These are phyloP conservation scores for Ammospiza maritima DNA, from an alignment of 2,797 vertebrate species.

Conservation along the genomic window DNA sequence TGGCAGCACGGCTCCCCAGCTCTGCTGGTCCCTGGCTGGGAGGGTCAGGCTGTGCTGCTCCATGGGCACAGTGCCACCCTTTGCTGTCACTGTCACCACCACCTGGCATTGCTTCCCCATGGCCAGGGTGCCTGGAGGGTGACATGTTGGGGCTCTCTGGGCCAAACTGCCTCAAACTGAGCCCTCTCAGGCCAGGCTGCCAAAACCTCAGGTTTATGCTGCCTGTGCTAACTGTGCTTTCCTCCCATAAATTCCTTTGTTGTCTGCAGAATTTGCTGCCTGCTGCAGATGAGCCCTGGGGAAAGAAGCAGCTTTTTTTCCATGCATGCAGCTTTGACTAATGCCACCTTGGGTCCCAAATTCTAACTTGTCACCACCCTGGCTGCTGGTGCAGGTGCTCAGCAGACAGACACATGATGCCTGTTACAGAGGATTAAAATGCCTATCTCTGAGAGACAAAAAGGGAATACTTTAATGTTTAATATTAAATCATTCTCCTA, in stretches of 20 bases:
- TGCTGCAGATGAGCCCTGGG: neutral
- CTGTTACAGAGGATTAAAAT: slow-evolving; percentile 44
- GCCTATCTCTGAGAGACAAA: slow-evolving; percentile 50
- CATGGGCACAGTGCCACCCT: neutral
- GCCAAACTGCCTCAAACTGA: neutral
- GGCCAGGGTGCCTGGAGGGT: neutral
- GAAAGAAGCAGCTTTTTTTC: neutral
- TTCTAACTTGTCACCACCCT: neutral
- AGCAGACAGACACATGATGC: neutral
- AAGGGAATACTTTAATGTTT: slow-evolving; percentile 67
- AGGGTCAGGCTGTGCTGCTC: neutral
- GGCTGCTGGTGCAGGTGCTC: neutral
- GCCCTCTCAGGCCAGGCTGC: neutral
- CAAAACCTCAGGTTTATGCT: neutral
- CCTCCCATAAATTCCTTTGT: neutral
- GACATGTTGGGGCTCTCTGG: neutral
- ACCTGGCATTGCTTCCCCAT: neutral
- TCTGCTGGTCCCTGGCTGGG: neutral
- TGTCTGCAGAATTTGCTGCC: neutral
- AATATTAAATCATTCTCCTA: slow-evolving; percentile 69
- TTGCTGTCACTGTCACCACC: neutral
- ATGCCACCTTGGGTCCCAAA: neutral
- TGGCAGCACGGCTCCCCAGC: neutral
- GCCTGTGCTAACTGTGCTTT: neutral
- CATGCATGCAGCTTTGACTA: neutral